phyloP scores from a whole-genome alignment of 2,797 vertebrate genomes.

The Gambelia wislizenii region DNA sequence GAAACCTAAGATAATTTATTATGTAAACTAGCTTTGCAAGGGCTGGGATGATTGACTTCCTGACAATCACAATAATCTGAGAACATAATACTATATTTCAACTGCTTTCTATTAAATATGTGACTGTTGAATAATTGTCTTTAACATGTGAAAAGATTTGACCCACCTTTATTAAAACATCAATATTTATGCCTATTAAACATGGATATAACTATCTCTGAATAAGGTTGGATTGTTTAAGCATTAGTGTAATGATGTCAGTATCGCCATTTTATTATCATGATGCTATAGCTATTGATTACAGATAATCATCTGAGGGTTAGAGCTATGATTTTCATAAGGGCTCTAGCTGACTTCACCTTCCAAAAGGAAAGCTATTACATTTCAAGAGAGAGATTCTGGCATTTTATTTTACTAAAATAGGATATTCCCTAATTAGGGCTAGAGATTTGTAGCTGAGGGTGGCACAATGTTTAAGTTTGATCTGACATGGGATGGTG shows the following conservation, averaged over 20 bases:
- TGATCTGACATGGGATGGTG: background rate
- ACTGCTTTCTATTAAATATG: slow-evolving; percentile 31
- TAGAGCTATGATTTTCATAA: slow-evolving; percentile 66
- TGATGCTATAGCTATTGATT: slow-evolving; percentile 81
- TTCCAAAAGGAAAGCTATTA: slow-evolving; percentile 35
- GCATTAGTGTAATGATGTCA: slow-evolving; percentile 81
- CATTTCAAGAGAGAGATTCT: slow-evolving; percentile 40
- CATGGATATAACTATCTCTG: slow-evolving; percentile 62
- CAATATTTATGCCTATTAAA: slow-evolving; percentile 77
- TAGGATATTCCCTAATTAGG: slow-evolving; percentile 12
- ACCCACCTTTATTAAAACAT: slow-evolving; percentile 67
- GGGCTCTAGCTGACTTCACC: slow-evolving; percentile 61
- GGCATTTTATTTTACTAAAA: slow-evolving; percentile 34
- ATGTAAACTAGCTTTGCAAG: background rate
- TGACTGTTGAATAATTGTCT: slow-evolving; percentile 27
- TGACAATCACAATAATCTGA: slow-evolving; percentile 3
- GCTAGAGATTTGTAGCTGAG: background rate
- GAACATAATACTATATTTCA: slow-evolving; percentile 8
- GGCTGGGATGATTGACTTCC: background rate
- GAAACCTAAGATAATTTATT: background rate
- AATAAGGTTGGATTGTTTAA: slow-evolving; percentile 75
- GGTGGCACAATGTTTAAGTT: slow-evolving; percentile 36
- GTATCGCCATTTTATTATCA: slow-evolving; percentile 83
- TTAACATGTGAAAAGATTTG: slow-evolving; percentile 30
- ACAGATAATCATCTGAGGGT: slow-evolving; percentile 78